Evolutionary conservation across 2,113 vertebrate genomes (phyloP), one percentile per base, ranked within the genome.

Genomic region (Chionis minor): DNA sequence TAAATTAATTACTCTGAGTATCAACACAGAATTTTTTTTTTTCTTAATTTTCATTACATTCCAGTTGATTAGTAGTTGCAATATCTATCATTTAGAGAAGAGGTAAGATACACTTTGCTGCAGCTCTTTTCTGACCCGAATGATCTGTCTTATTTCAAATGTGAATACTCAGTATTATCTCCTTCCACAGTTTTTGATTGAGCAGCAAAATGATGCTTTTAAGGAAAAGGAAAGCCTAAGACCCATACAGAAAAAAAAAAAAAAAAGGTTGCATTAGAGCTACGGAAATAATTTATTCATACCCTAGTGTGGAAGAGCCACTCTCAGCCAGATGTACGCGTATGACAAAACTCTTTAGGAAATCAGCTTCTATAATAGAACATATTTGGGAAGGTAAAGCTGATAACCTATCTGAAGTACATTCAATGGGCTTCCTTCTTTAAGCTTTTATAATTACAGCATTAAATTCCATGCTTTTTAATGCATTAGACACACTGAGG

Each of bases 161-260:
- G 30, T 23, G 71, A 94, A 52, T 35, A 70, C 28, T 69, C 35
- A 71, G 35, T 69, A 69, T 30, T 78, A 75, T 59, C 27, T 89
- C 55, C 73, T 92, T 73, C 69, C 49, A 85, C 55, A 74, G 27
- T 47, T 81, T 85, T 77, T 2, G 1, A 75, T 93, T 93, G 55
- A 79, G 49, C 42, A 70, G 58, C n/a, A 95, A 94, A 96, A 78
- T 13, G 11, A 75, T 55, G 27, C 80, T 95, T 94, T 92, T 88
- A 95, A 89, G 69, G 20, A 85, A 88, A 85, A 89, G 27, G 22
- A 69, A 88, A 71, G 27, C 30, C 65, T 47, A 86, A 88, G 61
- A 51, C 12, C 52, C 40, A 58, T 4, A 67, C 8, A n/a, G 30
- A n/a, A n/a, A 38, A 38, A 38, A 38, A 38, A 38, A 24, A 70